phyloP scores from a whole-genome alignment of 2,797 vertebrate genomes.

The Semotilus atromaculatus region DNA sequence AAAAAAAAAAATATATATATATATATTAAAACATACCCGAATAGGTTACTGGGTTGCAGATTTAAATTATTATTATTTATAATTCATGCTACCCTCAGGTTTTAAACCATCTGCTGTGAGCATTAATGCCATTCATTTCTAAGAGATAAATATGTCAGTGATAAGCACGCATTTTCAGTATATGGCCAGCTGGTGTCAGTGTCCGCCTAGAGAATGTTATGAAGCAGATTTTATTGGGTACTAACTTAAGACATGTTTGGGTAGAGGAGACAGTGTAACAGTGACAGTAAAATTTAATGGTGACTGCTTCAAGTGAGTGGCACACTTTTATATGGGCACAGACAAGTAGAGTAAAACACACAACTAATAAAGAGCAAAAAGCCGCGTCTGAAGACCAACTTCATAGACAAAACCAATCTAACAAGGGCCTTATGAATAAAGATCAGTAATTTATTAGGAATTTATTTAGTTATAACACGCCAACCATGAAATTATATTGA shows the following conservation, averaged over 20 bases:
- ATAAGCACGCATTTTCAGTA: neutral
- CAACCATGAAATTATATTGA: neutral
- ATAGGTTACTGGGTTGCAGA: neutral
- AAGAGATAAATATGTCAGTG: neutral
- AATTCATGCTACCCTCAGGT: neutral
- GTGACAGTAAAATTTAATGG: conserved; percentile 43
- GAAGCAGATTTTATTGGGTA: conserved; percentile 12
- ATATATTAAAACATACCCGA: neutral
- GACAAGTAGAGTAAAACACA: neutral
- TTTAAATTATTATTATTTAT: neutral
- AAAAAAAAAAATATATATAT: neutral
- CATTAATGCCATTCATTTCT: neutral
- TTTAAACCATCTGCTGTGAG: neutral
- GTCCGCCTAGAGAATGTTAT: neutral
- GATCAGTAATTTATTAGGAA: neutral
- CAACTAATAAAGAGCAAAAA: conserved; percentile 8
- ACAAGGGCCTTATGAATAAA: neutral
- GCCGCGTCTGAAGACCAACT: conserved; percentile 2
- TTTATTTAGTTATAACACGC: neutral
- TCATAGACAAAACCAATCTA: conserved; percentile 3
- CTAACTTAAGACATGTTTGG: conserved; percentile 49
- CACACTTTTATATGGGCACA: neutral
- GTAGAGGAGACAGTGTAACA: conserved; percentile 47
- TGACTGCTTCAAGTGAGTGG: conserved; percentile 17
- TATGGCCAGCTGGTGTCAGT: conserved; percentile 57